These are phyloP conservation scores for Lucifuga dentata DNA, from an alignment of 2,113 vertebrate species.

Conservation along the genomic window DNA sequence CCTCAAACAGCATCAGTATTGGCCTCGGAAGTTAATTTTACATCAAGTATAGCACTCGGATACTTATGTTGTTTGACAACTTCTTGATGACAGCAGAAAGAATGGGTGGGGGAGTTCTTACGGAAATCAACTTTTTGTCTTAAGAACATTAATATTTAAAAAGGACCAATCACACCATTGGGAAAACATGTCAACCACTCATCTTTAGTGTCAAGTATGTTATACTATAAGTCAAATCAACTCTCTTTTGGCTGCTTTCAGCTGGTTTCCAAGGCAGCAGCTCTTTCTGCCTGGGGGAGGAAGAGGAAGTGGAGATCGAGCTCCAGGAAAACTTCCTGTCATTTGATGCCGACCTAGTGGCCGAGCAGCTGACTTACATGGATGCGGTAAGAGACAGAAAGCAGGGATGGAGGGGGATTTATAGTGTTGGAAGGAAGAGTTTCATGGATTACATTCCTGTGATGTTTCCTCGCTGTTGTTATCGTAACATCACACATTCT, in stretches of 20 bases:
- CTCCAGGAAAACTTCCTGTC: conserved; percentile 87
- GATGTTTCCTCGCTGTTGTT: neutral
- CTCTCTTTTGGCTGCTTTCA: conserved; percentile 58
- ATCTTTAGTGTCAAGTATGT: no score
- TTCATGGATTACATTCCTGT: neutral
- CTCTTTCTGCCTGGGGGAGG: conserved; percentile 83
- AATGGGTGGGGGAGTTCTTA: no score
- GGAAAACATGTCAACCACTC: no score
- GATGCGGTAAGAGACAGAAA: conserved; percentile 86
- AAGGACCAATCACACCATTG: no score
- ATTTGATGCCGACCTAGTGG: conserved; percentile 89
- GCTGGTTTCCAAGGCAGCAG: conserved; percentile 82
- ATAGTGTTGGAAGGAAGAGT: neutral
- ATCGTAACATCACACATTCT: conserved; percentile 16
- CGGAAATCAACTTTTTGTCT: no score
- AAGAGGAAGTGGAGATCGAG: conserved; percentile 85
- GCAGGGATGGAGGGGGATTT: neutral
- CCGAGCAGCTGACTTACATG: conserved; percentile 96
- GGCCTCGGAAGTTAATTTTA: no score
- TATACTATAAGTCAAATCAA: conserved; percentile 8
- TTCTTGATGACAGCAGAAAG: no score
- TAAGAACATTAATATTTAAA: no score
- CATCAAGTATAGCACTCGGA: no score
- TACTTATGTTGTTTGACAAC: no score
- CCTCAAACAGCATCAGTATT: no score